Evolutionary conservation across 2,113 vertebrate genomes (phyloP).

Genomic region (Epinephelus fuscoguttatus): DNA sequence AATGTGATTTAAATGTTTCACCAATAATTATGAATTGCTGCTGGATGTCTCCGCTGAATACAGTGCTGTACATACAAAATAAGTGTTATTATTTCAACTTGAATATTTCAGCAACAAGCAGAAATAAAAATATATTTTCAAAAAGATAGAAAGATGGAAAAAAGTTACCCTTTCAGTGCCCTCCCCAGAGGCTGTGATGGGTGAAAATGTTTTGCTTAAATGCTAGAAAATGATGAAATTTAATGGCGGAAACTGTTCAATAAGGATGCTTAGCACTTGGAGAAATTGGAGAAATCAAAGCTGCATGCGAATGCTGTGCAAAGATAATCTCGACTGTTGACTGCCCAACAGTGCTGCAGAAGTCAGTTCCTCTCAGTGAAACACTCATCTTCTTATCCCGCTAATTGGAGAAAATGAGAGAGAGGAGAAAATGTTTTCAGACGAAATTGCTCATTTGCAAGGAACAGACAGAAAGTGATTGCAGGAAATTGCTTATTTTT

Average conservation of each 20-base stretch:
- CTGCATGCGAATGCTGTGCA: slow-evolving; percentile 15
- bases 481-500: slow-evolving; percentile 27
- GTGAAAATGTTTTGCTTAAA: slow-evolving; percentile 17
- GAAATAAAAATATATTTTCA: neutral
- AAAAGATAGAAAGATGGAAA: neutral
- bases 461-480: slow-evolving; percentile 17
- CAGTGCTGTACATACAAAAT: neutral
- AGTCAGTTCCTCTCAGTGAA: slow-evolving; percentile 1
- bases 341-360: neutral
- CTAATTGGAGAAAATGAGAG: slow-evolving; percentile 50
- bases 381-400: slow-evolving; percentile 16
- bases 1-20: neutral
- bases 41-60: neutral
- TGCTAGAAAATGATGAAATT: neutral
- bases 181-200: neutral
- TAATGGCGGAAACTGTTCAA: slow-evolving; percentile 23
- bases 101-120: neutral
- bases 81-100: neutral
- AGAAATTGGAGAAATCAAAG: neutral
- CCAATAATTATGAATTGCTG: neutral
- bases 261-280: slow-evolving; percentile 10
- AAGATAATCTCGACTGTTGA: slow-evolving; percentile 21
- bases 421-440: slow-evolving; percentile 36
- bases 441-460: slow-evolving; percentile 42
- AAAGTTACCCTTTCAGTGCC: neutral